phyloP scores from a whole-genome alignment of 2,113 vertebrate species.

The Nicator chloris region DNA sequence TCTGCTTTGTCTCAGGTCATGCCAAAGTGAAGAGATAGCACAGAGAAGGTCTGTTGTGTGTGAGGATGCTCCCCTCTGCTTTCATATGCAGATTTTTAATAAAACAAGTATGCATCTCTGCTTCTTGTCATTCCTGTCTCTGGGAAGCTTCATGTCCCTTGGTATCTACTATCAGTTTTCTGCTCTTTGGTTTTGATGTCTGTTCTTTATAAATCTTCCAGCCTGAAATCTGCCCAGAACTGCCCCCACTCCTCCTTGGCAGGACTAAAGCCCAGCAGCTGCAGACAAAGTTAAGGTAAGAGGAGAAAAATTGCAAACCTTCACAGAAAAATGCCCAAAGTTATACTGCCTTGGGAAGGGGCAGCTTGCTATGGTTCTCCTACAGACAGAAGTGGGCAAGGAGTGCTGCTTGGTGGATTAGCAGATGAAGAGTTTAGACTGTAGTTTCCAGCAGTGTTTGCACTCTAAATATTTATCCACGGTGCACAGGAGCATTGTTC shows the following conservation, averaged over 20 bases:
- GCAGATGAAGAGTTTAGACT: constrained; percentile 28
- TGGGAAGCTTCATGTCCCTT: background rate
- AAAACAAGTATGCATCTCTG: constrained; percentile 3
- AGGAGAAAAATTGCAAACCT: background rate
- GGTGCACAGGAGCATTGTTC: background rate
- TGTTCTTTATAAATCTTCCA: constrained; percentile 18
- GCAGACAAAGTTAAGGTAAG: background rate
- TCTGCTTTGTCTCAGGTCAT: background rate
- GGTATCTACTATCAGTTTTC: background rate
- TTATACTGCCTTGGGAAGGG: background rate
- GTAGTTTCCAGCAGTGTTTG: background rate
- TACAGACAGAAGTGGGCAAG: background rate
- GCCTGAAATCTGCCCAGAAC: background rate
- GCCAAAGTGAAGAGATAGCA: background rate
- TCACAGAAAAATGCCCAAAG: background rate
- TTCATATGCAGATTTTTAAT: constrained; percentile 23
- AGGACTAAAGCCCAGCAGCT: background rate
- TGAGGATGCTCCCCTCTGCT: background rate
- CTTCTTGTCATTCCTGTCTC: constrained; percentile 3
- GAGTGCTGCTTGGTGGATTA: constrained; percentile 25
- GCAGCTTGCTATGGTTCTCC: background rate
- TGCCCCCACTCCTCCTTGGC: background rate
- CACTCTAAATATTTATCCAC: background rate
- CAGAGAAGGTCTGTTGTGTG: background rate
- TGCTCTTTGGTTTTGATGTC: constrained; percentile 26